Conservation (phyloP, 2,888 invertebrate species). For the Cantharis lateralis region DNA sequence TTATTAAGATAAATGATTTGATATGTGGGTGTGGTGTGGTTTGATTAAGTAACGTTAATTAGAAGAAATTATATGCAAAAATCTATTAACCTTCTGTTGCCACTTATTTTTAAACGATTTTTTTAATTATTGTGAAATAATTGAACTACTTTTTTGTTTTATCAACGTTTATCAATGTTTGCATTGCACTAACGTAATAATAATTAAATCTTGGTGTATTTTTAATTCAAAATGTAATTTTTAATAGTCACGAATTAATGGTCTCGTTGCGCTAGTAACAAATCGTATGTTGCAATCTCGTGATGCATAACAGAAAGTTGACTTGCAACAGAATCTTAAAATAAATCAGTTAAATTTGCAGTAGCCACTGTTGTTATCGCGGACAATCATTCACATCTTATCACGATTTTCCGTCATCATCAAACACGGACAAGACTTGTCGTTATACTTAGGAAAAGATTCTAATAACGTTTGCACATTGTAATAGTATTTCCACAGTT, state of each 20-base stretch:
- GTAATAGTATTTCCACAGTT: slow-evolving; percentile 21
- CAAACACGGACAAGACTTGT: slow-evolving; percentile 38
- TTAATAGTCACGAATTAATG: not conserved
- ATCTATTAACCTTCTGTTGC: slow-evolving; percentile 2
- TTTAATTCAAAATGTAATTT: not conserved
- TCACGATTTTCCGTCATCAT: slow-evolving; percentile 41
- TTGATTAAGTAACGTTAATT: slow-evolving; percentile 13
- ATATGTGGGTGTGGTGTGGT: slow-evolving; percentile 20
- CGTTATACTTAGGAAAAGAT: slow-evolving; percentile 32
- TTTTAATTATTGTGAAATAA: slow-evolving; percentile 1
- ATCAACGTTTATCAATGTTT: not conserved
- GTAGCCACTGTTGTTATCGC: slow-evolving; percentile 41
- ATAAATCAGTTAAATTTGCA: slow-evolving; percentile 33
- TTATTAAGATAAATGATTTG: slow-evolving; percentile 19
- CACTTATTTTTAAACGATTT: slow-evolving; percentile 2
- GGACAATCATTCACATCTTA: slow-evolving; percentile 41
- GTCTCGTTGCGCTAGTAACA: not conserved
- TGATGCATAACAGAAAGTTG: slow-evolving; percentile 12
- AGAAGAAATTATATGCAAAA: slow-evolving; percentile 11
- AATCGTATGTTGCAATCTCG: slow-evolving; percentile 18
- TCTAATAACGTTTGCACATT: slow-evolving; percentile 37
- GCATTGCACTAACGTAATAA: not conserved
- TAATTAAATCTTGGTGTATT: not conserved
- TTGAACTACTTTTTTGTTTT: slow-evolving; percentile 4
- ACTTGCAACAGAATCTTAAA: slow-evolving; percentile 24